Evolutionary conservation across 2,113 vertebrate species (phyloP), one percentile per base, ranked within the genome.

Genomic region (Chloroceryle aenea): DNA sequence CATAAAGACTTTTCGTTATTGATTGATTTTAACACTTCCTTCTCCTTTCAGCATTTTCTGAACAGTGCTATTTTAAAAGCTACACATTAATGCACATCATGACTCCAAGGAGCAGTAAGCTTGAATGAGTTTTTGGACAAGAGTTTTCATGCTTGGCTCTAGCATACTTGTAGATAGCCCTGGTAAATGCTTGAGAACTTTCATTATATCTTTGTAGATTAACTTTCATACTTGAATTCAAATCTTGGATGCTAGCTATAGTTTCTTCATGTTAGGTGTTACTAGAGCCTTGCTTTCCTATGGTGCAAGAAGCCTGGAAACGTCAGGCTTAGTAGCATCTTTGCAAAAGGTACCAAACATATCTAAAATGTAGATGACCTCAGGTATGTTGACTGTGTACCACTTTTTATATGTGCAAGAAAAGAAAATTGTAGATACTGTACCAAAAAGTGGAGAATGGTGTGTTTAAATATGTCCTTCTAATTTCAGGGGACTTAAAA

Each of bases 401-500:
- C 62, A 30, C 50, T 42, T 71, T 69, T 77, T 85, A 11, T 59
- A 10, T 59, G 21, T 83, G 19, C 38, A 63, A 67, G 42, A 32
- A 69, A 84, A 89, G 58, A 69, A 91, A 90, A 83, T 36, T 38
- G 61, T 78, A 87, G 90, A 72, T 94, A 30, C 73, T 4, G 4
- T 50, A 69, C 62, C 20, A 27, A 13, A 13, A 87, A 75, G 58
- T 19, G n/a, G 40, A 86, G 84, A 95, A 56, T 34, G 20, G n/a
- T 10, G 16, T 87, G 59, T 83, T 93, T 0, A 0, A 83, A 86
- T 91, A 83, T 52, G 83, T 79, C 90, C 78, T 50, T 90, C 91
- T 93, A 90, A 91, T 94, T 93, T 96, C 85, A 91, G 50, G 82
- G 79, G 78, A 75, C 90, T 96, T 96, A 89, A 96, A 96, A 90